Percentiles rank a stretch among this genome's conserved stretches.
Conservation (phyloP, 1,140 invertebrate genomes). For the Papilio aristodemus region DNA sequence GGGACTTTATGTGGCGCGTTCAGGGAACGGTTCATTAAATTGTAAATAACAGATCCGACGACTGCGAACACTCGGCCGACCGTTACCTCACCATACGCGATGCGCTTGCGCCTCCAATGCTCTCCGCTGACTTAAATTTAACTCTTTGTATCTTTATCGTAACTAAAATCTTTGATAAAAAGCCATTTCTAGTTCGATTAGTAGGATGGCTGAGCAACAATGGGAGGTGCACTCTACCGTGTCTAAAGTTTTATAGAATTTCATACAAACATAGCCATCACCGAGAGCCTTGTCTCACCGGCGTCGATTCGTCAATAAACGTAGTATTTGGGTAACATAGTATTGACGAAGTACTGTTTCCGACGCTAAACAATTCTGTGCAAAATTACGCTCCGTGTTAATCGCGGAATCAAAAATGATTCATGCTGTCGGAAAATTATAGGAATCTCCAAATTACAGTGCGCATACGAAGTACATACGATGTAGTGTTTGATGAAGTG, state of each 20-base stretch:
- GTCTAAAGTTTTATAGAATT: too few relatives aligned
- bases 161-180: too few relatives aligned
- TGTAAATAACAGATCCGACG: conserved; percentile 53
- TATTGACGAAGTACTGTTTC: conserved; percentile 24
- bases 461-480: background rate
- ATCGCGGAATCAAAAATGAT: background rate
- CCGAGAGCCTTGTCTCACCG: conserved; percentile 3
- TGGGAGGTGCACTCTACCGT: too few relatives aligned
- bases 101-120: background rate
- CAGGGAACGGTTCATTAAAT: conserved; percentile 66
- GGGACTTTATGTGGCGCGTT: conserved; percentile 57
- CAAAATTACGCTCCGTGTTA: background rate
- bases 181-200: too few relatives aligned
- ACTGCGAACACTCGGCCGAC: conserved; percentile 39
- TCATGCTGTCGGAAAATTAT: background rate
- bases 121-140: background rate
- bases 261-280: background rate
- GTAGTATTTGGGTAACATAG: conserved; percentile 13
- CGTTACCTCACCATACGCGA: conserved; percentile 32
- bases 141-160: too few relatives aligned
- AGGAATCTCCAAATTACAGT: background rate
- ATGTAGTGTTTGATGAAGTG: conserved; percentile 1
- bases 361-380: background rate
- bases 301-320: conserved; percentile 5
- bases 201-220: too few relatives aligned